phyloP scores from a whole-genome alignment of 2,113 vertebrate genomes.

The Clarias magur region DNA sequence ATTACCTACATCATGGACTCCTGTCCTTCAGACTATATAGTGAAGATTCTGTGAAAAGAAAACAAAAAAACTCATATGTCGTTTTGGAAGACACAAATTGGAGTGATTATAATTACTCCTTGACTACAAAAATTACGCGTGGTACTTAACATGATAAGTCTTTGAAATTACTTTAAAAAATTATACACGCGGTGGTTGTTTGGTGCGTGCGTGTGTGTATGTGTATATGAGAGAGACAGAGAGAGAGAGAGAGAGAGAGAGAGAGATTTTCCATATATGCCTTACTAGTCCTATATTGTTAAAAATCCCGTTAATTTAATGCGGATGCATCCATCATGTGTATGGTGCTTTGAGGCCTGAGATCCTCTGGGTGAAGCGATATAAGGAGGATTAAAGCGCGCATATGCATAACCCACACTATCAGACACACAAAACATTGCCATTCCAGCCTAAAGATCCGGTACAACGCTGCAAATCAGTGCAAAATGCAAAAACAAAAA shows the following conservation, averaged over 20 bases:
- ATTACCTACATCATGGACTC: slow-evolving; percentile 18
- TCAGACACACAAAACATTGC: neutral
- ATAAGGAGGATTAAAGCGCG: slow-evolving; percentile 5
- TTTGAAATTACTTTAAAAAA: neutral
- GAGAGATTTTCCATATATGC: neutral
- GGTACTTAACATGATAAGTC: neutral
- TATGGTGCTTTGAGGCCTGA: neutral
- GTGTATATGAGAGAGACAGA: neutral
- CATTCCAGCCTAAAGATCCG: neutral
- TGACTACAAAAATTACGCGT: neutral
- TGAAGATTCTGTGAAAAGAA: slow-evolving; percentile 21
- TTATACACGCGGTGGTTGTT: neutral
- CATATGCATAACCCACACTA: neutral
- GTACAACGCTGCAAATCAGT: neutral
- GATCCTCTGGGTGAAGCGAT: neutral
- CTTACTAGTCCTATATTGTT: neutral
- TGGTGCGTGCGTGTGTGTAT: neutral
- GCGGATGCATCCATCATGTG: neutral
- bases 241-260: neutral
- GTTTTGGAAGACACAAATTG: neutral
- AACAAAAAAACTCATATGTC: neutral
- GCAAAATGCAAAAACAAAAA: neutral
- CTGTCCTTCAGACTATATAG: neutral
- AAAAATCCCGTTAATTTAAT: neutral
- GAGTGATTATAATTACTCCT: neutral